Evolutionary conservation across 2,797 vertebrate species (phyloP), one percentile per base, ranked within the genome.

Genomic region (Falco columbarius): DNA sequence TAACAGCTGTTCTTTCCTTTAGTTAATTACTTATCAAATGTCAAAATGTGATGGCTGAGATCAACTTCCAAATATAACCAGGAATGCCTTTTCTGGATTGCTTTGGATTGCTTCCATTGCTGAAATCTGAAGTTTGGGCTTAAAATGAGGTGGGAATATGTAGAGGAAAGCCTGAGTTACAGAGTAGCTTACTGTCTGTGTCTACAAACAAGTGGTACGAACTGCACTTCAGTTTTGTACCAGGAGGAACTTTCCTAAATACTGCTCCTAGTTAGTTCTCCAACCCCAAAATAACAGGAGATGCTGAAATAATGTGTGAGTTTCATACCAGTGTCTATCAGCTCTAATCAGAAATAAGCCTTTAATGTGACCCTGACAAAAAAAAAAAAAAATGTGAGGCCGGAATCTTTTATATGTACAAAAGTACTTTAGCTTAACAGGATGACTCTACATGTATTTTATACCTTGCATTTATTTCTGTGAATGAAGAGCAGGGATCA

Each of bases 1-100:
- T 95, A 96, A 79, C 82, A 95, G 62, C 81, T 91, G 46, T 65
- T 95, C 76, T 93, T 95, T 92, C 65, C 56, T 83, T 81, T 71
- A 62, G 63, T 91, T 93, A 94, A 92, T 96, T 94, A 73, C 83
- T 92, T 95, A 89, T 92, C 86, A 94, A 89, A 91, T 85, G 76
- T 86, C 90, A 92, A 32, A 95, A 86, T 81, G 76, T 81, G 92
- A 90, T 86, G 79, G 72, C 84, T 73, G 86, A 95, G 81, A 71
- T 93, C 76, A 86, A 34, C 66, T 55, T 84, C 63, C 74, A 91
- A 76, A 67, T 80, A 71, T 82, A 89, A 89, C 38, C 87, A 70
- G 58, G 75, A 92, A 89, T 92, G 77, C 36, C 63, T 94, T 91
- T 89, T 87, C 63, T 92, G 74, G 51, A 29, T 71, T 70, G 63